Evolutionary conservation across 1,140 invertebrate genomes (phyloP), one percentile per base, ranked within the genome.

Genomic region (Chrysopa pallens): DNA sequence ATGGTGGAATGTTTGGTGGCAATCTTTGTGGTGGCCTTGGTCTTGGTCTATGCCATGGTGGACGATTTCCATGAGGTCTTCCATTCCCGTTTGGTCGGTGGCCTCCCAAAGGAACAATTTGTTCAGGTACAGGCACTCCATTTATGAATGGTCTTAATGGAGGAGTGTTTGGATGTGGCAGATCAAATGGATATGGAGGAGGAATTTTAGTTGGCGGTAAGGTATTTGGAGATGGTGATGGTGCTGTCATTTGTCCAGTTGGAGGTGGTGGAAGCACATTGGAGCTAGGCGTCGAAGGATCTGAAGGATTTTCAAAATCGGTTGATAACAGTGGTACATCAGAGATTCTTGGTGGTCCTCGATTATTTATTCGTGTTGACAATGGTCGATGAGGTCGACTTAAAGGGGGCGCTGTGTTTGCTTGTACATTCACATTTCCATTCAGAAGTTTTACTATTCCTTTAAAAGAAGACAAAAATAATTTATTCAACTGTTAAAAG

Each of bases 361-460:
- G 64, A 55, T 91, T 89, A 52, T 93, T 93, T 29, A 91, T 91
- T 46, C 87, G 73, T 0, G 69, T 71, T 47, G 67, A 69, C 47
- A 71, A 58, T 1, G 72, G 76, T 36, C 74, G 64, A 43, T 65
- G 47, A 3, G 67, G 69, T 17, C 67, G 61, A n/a, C 61, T 62
- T 6, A 64, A 57, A n/a, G 61, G 46, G 15, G 68, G 55, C 39
- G 70, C 69, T 0, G 73, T 74, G 51, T 82, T 81, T 0, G 76
- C 73, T 50, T 80, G 76, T 1, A 81, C 78, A 50, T 87, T 84
- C 0, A 87, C 84, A 50, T 90, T 88, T 1, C 86, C 86, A 50
- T 90, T 88, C 1, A 91, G 61, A 1, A 91, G 59, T 57, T 90
- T 88, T 0, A 91, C 84, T 31, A 92, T 84, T 8, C 85, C 86